Base-by-base conservation (phyloP, 2,113 vertebrate species). In the Melanocharis versteri region DNA sequence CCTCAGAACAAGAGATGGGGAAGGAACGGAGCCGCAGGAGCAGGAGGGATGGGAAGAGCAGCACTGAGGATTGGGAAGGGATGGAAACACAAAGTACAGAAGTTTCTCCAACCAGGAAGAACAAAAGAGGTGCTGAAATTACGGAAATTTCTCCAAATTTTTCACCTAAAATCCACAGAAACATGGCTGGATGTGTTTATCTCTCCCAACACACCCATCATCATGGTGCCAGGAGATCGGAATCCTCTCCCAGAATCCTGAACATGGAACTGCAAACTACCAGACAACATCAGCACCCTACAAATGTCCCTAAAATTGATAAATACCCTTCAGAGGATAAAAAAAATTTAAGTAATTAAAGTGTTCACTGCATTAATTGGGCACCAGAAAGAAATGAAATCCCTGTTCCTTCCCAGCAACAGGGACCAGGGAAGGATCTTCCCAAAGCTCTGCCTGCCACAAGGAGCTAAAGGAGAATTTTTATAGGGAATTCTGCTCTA, bases 31-130 rank as follows among this genome's bases (percentile, higher is more conserved):
- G 39, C 21, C 31, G 7, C 7, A 23, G 48, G 18, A 72, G 37
- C 20, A 11, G 48, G 15, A 71, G 15, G 39, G 42, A 70, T 0
- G 0, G 39, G 44, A 39, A 39, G 27, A 33, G 35, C 26, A 2
- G 4, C 2, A 0, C 11, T 15, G 6, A 1, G 13, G 35, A 8
- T 24, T 9, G 7, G 56, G 50, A 83, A 58, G 9, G 39, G 26
- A 35, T 1, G 3, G 56, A 40, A 79, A 65, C 20, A 44, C 35
- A 50, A 39, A 73, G 18, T 2, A 14, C 14, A 28, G 53, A 51
- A 51, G 6, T 3, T 26, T 1, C 22, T 51, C 50, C 15, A 56
- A 14, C 16, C 27, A 40, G 12, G 12, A 57, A 64, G 16, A 53
- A 48, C 47, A 50, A 39, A 61, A 56, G 26, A 45, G 7, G 3